Base-by-base conservation (phyloP, 2,113 vertebrate species). In the Scomber scombrus region DNA sequence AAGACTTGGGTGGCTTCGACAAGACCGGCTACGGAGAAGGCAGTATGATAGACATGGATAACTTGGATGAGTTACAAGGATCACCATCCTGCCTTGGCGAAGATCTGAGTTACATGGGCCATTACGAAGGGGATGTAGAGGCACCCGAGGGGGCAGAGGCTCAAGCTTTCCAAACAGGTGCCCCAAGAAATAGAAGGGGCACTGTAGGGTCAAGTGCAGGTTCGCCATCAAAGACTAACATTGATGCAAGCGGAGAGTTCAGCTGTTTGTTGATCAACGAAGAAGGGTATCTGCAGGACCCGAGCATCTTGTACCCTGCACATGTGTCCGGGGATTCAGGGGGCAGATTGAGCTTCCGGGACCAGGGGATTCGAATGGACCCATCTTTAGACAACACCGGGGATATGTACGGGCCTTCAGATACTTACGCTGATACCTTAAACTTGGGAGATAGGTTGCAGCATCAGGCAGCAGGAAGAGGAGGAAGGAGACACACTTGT, bases 221-320 rank as follows among this genome's bases (percentile, higher is more conserved):
- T 34, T 90, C 91, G 13, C 86, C 77, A 52, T 80, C 80, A 67
- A 89, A 23, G 81, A 81, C 71, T 29, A 85, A 82, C 12, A 14
- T 79, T 5, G 83, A 88, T 31, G 89, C 85, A 6, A 55, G 77
- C 47, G 78, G 88, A 45, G 90, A 88, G 21, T 87, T 94, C 18
- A 91, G 87, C 89, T 95, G 94, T 77, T 86, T 95, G 16, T 78
- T 95, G 62, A 95, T 95, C 51, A 95, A 95, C 16, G 93, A 95
- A 71, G 92, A 95, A 13, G 95, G 95, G 1, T 95, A 92, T 80
- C 81, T 95, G 23, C 94, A 95, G 85, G 91, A 94, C 45, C 81
- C 86, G 0, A 91, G 83, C 13, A 65, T 85, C 11, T 61, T 92
- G 49, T 89, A 91, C 46, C 68, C 88, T 4, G 88, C 85, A 63